Evolutionary conservation across 2,113 vertebrate species (phyloP), one percentile per base, ranked within the genome.

Genomic region (Hoplias malabaricus): DNA sequence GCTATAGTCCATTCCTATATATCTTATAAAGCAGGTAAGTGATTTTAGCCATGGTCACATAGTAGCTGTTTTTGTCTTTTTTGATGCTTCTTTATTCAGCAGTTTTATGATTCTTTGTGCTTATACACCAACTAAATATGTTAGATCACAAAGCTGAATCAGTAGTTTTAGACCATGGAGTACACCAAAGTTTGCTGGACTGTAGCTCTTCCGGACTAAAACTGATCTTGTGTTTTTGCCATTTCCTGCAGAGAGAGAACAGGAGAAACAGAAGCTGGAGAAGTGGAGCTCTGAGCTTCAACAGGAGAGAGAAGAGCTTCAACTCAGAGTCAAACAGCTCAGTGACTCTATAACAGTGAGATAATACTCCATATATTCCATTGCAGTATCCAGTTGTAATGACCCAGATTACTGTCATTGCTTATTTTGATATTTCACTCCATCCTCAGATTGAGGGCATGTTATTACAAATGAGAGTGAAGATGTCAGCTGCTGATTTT

Each of bases 1-100:
- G 95, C 95, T 85, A 96, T 96, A 83, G 95, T 96, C 81, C 95
- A 96, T 92, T 96, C 95, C 70, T 96, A 96, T 90, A 96, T 96
- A 75, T 95, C 95, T 56, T 96, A 96, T 88, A 96, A 96, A 95
- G 94, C 94, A 94, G 95, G 95, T 96, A 89, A 81, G 53, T 16
- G 33, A 4, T 56, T 53, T 62, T 21, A 59, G 5, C n/a, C n/a
- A n/a, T n/a, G n/a, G n/a, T n/a, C n/a, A n/a, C n/a, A n/a, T n/a
- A n/a, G n/a, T n/a, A n/a, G n/a, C n/a, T n/a, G n/a, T n/a, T n/a
- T n/a, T n/a, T 34, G 38, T 16, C 23, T 12, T 31, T 31, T 31
- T 33, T 43, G 27, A 19, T n/a, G n/a, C n/a, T n/a, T n/a, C n/a
- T n/a, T n/a, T n/a, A n/a, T n/a, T n/a, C n/a, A n/a, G n/a, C 13